These are phyloP conservation scores for Lasiurus cinereus DNA, from an alignment of 2,113 vertebrate genomes.

Conservation along the genomic window DNA sequence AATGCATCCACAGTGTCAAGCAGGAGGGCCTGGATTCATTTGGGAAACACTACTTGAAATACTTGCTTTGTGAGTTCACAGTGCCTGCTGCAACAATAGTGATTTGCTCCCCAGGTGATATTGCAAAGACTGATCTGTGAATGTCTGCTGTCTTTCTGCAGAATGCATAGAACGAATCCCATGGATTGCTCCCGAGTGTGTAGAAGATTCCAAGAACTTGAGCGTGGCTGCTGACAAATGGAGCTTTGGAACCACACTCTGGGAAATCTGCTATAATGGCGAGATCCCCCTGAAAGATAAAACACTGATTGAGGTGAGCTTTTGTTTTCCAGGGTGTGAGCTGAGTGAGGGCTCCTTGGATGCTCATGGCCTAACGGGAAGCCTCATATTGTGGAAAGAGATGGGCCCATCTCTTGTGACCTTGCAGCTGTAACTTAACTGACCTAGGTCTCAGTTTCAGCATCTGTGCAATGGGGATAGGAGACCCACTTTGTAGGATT, in stretches of 20 bases:
- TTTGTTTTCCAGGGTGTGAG: accelerated
- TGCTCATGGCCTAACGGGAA: not conserved
- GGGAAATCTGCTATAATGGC: constrained; percentile 99
- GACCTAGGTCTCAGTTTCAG: not conserved
- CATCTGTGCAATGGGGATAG: not conserved
- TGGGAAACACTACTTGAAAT: not conserved
- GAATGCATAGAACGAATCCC: constrained; percentile 96
- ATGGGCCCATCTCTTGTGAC: not conserved
- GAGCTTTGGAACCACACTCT: constrained; percentile 98
- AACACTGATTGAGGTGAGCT: constrained; percentile 95
- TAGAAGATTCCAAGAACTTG: constrained; percentile 91
- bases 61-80: not conserved
- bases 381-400: not conserved
- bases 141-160: constrained; percentile 75
- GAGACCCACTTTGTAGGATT: not conserved
- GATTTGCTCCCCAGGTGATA: not conserved
- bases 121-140: not conserved
- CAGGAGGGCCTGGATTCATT: not conserved
- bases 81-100: not conserved
- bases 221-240: constrained; percentile 97
- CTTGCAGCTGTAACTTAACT: not conserved
- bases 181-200: constrained; percentile 98
- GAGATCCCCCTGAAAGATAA: constrained; percentile 97
- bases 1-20: not conserved
- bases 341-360: not conserved